Conservation (phyloP, 2,797 vertebrate species). For the Morus bassanus region DNA sequence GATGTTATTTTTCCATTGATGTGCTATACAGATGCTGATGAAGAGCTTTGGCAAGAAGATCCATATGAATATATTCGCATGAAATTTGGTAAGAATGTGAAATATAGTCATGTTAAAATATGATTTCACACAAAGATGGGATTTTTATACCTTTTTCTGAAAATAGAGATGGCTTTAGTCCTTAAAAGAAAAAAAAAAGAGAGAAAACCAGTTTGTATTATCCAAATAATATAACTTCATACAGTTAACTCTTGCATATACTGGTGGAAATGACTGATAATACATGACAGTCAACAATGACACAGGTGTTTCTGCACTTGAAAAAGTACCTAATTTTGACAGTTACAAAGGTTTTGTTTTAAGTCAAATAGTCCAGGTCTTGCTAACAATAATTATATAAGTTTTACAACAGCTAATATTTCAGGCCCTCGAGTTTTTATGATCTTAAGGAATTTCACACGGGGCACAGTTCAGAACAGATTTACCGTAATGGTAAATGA, state of each 20-base stretch:
- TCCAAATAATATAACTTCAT: background rate
- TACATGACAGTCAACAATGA: background rate
- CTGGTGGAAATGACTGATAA: background rate
- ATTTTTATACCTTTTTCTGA: background rate
- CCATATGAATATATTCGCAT: constrained; percentile 99
- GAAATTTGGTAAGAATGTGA: constrained; percentile 90
- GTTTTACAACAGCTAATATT: background rate
- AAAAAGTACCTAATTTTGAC: background rate
- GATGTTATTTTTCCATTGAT: constrained; percentile 99
- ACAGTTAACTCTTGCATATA: background rate
- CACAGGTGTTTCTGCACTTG: background rate
- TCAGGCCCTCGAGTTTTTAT: background rate
- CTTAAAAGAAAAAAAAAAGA: background rate
- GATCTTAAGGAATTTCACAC: background rate
- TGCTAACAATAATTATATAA: background rate
- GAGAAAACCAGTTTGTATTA: background rate
- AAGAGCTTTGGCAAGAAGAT: constrained; percentile 98
- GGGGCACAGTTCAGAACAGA: background rate
- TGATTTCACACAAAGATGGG: fast-evolving
- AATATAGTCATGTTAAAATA: background rate
- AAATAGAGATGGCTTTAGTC: background rate
- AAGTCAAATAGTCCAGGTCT: background rate
- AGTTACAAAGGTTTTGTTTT: background rate
- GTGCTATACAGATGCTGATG: constrained; percentile 99
- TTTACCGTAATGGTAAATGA: background rate